Conservation (phyloP, 2,888 invertebrate species). For the Beris chalybata region DNA sequence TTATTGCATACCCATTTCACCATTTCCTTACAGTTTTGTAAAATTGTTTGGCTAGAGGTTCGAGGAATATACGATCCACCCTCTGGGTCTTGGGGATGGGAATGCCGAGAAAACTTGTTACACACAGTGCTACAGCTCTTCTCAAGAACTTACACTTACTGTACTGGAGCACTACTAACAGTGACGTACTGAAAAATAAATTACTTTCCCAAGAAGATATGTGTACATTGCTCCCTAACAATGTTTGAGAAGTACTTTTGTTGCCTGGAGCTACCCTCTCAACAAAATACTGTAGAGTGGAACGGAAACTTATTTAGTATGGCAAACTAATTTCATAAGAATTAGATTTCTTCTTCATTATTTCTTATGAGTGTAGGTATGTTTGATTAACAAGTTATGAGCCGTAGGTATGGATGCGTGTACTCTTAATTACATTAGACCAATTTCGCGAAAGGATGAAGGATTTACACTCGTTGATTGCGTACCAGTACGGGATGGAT, state of each 20-base stretch:
- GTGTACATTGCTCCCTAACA: conserved; percentile 18
- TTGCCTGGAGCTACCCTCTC: conserved; percentile 23
- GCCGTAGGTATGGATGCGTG: too few relatives aligned
- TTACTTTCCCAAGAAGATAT: conserved; percentile 24
- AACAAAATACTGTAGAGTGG: conserved; percentile 22
- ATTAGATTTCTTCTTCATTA: conserved; percentile 30
- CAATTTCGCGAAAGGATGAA: too few relatives aligned
- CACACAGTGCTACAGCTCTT: neutral
- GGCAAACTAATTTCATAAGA: conserved; percentile 31
- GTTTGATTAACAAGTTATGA: conserved; percentile 9
- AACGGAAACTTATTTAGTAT: conserved; percentile 29
- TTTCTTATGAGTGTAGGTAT: conserved; percentile 4
- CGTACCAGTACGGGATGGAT: too few relatives aligned
- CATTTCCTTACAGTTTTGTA: conserved; percentile 15
- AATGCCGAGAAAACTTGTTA: conserved; percentile 6
- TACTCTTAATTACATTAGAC: too few relatives aligned
- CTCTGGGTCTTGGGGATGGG: too few relatives aligned
- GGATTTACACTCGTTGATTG: too few relatives aligned
- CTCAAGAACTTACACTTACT: neutral
- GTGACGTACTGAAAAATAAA: conserved; percentile 26
- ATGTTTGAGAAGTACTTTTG: conserved; percentile 25
- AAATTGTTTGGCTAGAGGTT: conserved; percentile 29
- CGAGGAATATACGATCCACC: neutral
- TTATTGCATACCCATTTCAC: conserved; percentile 29
- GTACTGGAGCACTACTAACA: neutral